These are phyloP conservation scores for Slavum lentiscoides DNA, from an alignment of 2,888 invertebrate species.

Conservation along the genomic window DNA sequence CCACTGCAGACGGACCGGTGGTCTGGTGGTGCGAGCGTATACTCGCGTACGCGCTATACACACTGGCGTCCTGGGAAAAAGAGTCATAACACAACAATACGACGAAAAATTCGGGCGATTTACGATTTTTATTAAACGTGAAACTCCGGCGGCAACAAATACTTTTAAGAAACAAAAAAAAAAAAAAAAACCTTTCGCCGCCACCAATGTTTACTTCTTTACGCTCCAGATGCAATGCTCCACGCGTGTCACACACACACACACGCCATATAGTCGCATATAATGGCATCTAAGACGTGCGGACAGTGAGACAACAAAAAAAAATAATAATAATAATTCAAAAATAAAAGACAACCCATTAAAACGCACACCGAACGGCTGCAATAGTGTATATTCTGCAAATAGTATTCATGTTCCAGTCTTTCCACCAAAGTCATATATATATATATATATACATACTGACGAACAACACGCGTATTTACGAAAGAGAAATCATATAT, in stretches of 20 bases:
- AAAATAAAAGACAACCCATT: slow-evolving; percentile 8
- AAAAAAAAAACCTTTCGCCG: too few relatives aligned
- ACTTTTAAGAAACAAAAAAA: background rate
- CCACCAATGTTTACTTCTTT: slow-evolving; percentile 36
- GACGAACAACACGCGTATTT: background rate
- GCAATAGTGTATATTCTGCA: background rate
- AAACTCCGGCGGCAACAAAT: background rate
- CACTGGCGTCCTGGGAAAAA: too few relatives aligned
- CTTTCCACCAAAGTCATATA: background rate
- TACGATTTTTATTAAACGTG: background rate
- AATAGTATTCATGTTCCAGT: slow-evolving; percentile 4
- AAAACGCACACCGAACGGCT: background rate
- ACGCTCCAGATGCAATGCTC: slow-evolving; percentile 20
- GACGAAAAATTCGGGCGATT: slow-evolving; percentile 13
- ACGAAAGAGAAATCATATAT: background rate
- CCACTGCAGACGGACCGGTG: background rate
- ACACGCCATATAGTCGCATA: slow-evolving; percentile 6
- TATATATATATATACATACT: background rate
- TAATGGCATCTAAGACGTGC: background rate
- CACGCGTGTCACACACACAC: background rate
- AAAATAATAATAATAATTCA: too few relatives aligned
- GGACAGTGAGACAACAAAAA: background rate
- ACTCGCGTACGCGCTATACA: too few relatives aligned
- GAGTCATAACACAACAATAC: too few relatives aligned
- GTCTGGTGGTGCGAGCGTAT: background rate